phyloP scores from a whole-genome alignment of 1,140 invertebrate genomes.

The Anastatus disparis region DNA sequence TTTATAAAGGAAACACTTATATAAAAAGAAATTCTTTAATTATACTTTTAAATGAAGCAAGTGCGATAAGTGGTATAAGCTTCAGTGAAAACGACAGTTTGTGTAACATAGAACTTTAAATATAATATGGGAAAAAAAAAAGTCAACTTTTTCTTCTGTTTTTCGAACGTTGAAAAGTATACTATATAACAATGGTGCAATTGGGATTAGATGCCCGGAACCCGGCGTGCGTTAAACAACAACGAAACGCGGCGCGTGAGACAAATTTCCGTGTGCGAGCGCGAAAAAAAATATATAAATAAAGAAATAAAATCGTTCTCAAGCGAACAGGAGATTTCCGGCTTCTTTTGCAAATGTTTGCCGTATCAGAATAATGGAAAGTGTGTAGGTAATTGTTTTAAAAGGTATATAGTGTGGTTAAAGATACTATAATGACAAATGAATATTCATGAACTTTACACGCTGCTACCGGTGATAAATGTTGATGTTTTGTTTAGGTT shows the following conservation, averaged over 20 bases:
- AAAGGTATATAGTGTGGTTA: no score
- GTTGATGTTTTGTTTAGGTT: no score
- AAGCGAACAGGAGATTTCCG: conserved; percentile 30
- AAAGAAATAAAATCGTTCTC: conserved; percentile 2
- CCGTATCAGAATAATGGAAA: background rate
- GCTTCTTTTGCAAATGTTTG: background rate
- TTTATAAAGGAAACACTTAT: conserved; percentile 16
- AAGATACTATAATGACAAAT: background rate
- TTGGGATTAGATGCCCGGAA: conserved; percentile 8
- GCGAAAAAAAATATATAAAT: no score
- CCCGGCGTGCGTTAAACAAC: no score
- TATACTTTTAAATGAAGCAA: conserved; percentile 18
- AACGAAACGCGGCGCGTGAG: no score
- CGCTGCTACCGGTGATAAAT: no score
- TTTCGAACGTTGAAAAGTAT: conserved; percentile 2
- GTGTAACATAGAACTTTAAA: no score
- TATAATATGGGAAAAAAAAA: conserved; percentile 24
- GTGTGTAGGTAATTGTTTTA: background rate
- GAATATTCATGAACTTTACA: background rate
- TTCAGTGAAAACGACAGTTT: conserved; percentile 21
- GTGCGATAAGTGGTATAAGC: conserved; percentile 10
- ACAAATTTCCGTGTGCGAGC: conserved; percentile 5
- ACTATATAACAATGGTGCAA: conserved; percentile 24
- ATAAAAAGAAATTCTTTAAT: conserved; percentile 9
- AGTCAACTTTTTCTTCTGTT: background rate